These are phyloP conservation scores for Zele albiditarsus DNA, from an alignment of 2,888 invertebrate genomes.

Conservation along the genomic window DNA sequence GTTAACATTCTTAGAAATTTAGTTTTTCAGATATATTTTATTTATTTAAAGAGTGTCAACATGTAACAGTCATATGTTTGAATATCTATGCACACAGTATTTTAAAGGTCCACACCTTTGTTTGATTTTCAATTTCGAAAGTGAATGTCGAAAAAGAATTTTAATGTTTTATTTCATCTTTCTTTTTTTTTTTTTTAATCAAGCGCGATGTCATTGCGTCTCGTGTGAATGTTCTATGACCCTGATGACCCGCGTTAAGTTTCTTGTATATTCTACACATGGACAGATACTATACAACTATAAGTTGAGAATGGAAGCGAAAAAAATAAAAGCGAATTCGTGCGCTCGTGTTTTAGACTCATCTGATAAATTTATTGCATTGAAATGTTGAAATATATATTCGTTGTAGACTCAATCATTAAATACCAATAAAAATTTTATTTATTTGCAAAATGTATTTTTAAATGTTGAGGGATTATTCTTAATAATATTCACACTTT, in stretches of 20 bases:
- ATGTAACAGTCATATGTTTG: background rate
- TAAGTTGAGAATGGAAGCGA: background rate
- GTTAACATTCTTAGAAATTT: background rate
- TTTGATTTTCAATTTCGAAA: background rate
- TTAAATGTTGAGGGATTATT: background rate
- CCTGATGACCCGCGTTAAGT: constrained; percentile 6
- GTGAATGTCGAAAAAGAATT: background rate
- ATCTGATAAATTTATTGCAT: constrained; percentile 15
- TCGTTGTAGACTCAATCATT: background rate
- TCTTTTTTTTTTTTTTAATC: background rate
- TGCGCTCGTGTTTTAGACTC: constrained; percentile 14
- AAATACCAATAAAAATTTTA: background rate
- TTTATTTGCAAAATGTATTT: background rate
- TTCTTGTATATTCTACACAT: background rate
- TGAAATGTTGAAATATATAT: background rate
- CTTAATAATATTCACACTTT: background rate
- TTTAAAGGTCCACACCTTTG: background rate
- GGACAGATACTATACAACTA: background rate
- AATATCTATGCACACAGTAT: background rate
- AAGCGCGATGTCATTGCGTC: background rate
- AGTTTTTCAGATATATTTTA: background rate
- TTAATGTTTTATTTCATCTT: background rate
- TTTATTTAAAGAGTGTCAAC: background rate
- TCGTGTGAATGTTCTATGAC: background rate
- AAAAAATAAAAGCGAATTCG: constrained; percentile 15